Evolutionary conservation across 2,888 invertebrate species (phyloP), one percentile per base, ranked within the genome.

Genomic region (Protophormia terraenovae): DNA sequence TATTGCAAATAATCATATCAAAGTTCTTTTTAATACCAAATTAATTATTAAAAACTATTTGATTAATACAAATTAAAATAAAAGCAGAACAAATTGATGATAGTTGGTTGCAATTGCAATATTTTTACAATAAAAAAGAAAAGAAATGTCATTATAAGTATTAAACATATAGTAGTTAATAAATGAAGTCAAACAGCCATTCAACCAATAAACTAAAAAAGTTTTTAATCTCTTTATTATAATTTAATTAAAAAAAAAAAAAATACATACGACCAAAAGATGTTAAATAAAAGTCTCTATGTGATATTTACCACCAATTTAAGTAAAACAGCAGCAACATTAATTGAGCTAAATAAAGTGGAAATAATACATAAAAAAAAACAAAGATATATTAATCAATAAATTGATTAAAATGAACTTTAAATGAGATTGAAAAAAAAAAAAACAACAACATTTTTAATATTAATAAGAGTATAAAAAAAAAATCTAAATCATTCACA

Each of bases 151-250:
- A 62, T 77, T 53, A 53, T 35, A 3, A 12, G 2, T 16, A n/a
- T n/a, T n/a, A n/a, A n/a, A n/a, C n/a, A n/a, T n/a, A n/a, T n/a
- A n/a, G n/a, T n/a, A n/a, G n/a, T n/a, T n/a, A n/a, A n/a, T 27
- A 24, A 62, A 60, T 24, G 58, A 45, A 29, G 14, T 2, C n/a
- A 45, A 58, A 55, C 35, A 62, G 1, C 7, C 67, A 73, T 47
- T 35, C 55, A 35, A 12, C 50, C 24, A 50, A 29, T 38, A 62
- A 50, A 62, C 50, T 35, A 24, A 64, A n/a, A 62, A 29, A 50
- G n/a, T 22, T 12, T 60, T 50, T 62, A 75, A 81, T 75, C 62
- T 60, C 75, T 81, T 81, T 75, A 81, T 81, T 81, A 62, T 75
- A 73, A 47, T 50, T 64, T 47, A 73, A 72, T 71, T 60, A 71